Base-by-base conservation (phyloP, 2,113 vertebrate species). In the Turdus rufiventris region DNA sequence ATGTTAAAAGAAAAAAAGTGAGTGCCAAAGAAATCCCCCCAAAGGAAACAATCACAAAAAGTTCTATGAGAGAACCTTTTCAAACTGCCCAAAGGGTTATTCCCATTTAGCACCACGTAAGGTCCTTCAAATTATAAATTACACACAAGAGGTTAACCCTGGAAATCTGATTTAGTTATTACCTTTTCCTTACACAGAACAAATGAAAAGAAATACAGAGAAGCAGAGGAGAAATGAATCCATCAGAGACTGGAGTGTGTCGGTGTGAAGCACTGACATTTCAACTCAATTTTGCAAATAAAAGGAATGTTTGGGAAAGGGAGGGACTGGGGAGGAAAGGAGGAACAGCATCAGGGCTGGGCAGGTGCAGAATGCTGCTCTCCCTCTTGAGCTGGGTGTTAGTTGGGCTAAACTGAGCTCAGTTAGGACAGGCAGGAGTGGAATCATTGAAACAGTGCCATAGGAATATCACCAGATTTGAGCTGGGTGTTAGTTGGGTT, bases 201-300 rank as follows among this genome's bases (percentile, higher is more conserved):
- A 93, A 93, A 96, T 61, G 54, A 91, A 96, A 92, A 82, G 83
- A 83, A 94, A 94, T 36, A 34, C 20, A 23, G 91, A 87, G 86
- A 68, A 65, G 66, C 36, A 4, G 18, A 86, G 76, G 65, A 81
- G 66, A 89, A 96, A 93, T 73, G 45, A 94, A 95, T 82, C 88
- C 57, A 58, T 93, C 88, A 82, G 79, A 92, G 91, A 68, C 73
- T 54, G 90, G 89, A 92, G 86, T 26, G n/a, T 91, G 91, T 65
- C 95, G 85, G 68, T 9, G 16, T 31, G 54, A 86, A 85, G 79
- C 51, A 51, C 51, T 78, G 88, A 88, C 95, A 92, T 91, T 95
- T 94, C 88, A 91, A 88, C 94, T 66, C 83, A 92, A 86, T 95
- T 92, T 81, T 88, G 83, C 76, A 94, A 96, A 96, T 83, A 62